phyloP scores from a whole-genome alignment of 2,797 vertebrate genomes.

The Coluber constrictor region DNA sequence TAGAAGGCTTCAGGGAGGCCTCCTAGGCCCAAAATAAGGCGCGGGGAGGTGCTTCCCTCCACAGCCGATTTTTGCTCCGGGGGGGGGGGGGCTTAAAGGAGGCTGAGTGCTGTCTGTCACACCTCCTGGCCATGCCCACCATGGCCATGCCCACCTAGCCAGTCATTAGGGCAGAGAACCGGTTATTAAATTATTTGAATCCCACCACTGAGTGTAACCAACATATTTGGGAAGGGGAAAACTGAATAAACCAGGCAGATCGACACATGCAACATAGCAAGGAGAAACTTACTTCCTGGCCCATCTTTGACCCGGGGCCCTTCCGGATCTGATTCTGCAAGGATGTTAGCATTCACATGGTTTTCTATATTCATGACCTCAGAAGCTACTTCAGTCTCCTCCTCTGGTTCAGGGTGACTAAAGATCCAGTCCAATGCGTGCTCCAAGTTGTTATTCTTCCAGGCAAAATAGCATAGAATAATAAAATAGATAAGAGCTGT shows the following conservation, averaged over 20 bases:
- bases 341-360: conserved; percentile 81
- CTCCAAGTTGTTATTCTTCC: conserved; percentile 92
- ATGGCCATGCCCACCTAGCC: too few relatives aligned
- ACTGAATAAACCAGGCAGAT: neutral
- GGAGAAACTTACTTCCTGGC: conserved; percentile 86
- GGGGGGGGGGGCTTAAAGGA: too few relatives aligned
- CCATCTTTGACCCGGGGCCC: conserved; percentile 92
- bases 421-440: conserved; percentile 97
- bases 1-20: too few relatives aligned
- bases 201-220: neutral
- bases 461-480: conserved; percentile 21
- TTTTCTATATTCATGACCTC: conserved; percentile 82
- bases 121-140: too few relatives aligned
- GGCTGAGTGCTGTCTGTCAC: too few relatives aligned
- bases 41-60: too few relatives aligned
- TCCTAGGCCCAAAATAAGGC: too few relatives aligned
- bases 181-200: too few relatives aligned
- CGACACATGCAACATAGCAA: neutral
- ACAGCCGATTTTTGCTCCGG: too few relatives aligned
- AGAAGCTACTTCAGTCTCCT: conserved; percentile 80
- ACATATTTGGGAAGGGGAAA: neutral
- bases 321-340: conserved; percentile 80
- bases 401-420: conserved; percentile 85
- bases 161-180: too few relatives aligned
- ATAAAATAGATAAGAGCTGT: conserved; percentile 11